Base-by-base conservation (phyloP, 2,888 invertebrate genomes). In the Hyles lineata region DNA sequence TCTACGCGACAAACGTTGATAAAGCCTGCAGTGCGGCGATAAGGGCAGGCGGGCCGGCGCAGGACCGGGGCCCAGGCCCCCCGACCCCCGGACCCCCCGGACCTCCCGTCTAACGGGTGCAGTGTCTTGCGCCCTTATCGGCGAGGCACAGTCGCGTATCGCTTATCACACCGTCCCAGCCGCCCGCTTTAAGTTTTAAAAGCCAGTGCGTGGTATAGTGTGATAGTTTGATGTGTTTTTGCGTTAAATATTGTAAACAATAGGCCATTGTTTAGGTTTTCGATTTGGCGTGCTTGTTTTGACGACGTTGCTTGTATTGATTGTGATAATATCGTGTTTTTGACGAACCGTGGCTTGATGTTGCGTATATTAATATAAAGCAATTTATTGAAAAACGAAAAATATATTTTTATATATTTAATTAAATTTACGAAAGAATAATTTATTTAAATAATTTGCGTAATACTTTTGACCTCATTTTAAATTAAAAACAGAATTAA, bases 61-160 rank as follows among this genome's bases (percentile, higher is more conserved):
- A 70, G 71, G 63, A 32, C 61, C 62, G 71, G 29, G 58, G 70
- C 63, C 43, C 43, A 43, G 43, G 9, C n/a, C 35, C 29, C 29
- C 29, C 29, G 29, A 9, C 8, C 35, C 35, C 35, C 35, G 35
- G 35, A 35, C 35, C 43, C 43, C 43, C 43, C 43, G 43, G 43
- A 43, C 43, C 62, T 35, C 70, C 69, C 60, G 50, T 35, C 61
- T 69, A 59, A 21, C 71, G 71, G 75, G 71, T 78, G 77, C 77
- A 77, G 25, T 76, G 76, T 74, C 75, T 69, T 76, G 75, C 75
- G 73, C 73, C 74, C 82, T 86, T 90, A 90, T 90, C 90, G 81
- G 83, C 69, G 76, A 78, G 85, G 82, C 86, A 87, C 89, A 90
- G 84, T 83, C 89, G 86, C 83, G 82, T 87, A 87, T 87, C 85